Evolutionary conservation across 2,888 invertebrate genomes (phyloP).

Genomic region (Drosophila peninsularis): DNA sequence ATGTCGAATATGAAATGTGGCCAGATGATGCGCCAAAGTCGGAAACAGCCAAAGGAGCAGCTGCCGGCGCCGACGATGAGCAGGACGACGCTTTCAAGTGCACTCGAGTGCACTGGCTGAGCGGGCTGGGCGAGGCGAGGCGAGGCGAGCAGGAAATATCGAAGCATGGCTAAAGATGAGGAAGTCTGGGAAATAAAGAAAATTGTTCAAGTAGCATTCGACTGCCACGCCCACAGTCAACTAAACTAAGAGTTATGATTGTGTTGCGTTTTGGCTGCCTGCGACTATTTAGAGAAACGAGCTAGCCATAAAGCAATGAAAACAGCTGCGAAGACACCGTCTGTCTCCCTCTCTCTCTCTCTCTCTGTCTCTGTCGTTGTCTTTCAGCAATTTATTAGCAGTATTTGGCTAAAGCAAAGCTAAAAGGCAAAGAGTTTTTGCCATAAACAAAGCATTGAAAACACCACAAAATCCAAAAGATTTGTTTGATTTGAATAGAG

Average conservation of each 20-base stretch:
- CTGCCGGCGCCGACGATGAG: constrained; percentile 23
- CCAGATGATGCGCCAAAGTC: constrained; percentile 57
- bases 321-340: background rate
- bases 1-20: constrained; percentile 71
- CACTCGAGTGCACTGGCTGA: constrained; percentile 36
- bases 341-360: background rate
- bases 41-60: constrained; percentile 35
- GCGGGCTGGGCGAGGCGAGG: constrained; percentile 6
- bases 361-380: background rate
- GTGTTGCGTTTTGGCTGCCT: constrained; percentile 13
- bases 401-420: constrained; percentile 8
- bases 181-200: constrained; percentile 48
- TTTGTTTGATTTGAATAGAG: background rate
- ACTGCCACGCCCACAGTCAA: constrained; percentile 18
- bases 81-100: constrained; percentile 21
- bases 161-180: constrained; percentile 21
- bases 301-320: constrained; percentile 16
- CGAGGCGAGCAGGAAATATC: constrained; percentile 18
- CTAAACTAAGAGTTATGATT: constrained; percentile 21
- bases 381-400: constrained; percentile 21
- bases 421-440: background rate
- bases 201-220: constrained; percentile 35
- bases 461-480: constrained; percentile 7
- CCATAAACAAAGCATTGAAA: constrained; percentile 9
- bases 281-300: constrained; percentile 4